Base-by-base conservation (phyloP, 1,140 invertebrate species). In the Maniola jurtina region DNA sequence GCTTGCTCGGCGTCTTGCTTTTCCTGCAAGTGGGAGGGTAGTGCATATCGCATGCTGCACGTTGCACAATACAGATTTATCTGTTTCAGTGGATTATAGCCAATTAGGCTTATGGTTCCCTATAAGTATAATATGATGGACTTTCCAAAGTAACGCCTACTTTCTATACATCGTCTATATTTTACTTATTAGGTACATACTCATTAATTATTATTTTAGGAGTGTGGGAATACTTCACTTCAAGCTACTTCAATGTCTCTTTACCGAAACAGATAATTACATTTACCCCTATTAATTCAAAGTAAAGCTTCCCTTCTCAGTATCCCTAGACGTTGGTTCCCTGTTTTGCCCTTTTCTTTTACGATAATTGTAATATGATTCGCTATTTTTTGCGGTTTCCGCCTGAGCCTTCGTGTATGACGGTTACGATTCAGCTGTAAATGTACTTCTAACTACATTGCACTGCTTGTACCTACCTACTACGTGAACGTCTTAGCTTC, bases 351-450 rank as follows among this genome's bases (percentile, higher is more conserved):
- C 73, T 79, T 78, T 77, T 68, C 72, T 76, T 79, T 77, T 79
- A 59, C 61, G 8, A 25, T 55, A 76, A 75, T 73, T 77, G 70
- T 81, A 76, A 77, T 70, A 62, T 68, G 73, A 78, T 84, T 88
- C 72, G 83, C 85, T 82, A 88, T 76, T 84, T 89, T 89, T 89
- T 90, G 86, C 86, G 86, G 88, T 89, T 90, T 89, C 84, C 84
- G 83, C 66, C 77, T 76, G 77, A 78, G 68, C 69, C 84, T 61
- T 75, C 70, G 77, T 79, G 86, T 88, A 84, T 86, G 83, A 88
- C 84, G 83, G 83, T 87, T 83, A 84, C 78, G 78, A 79, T 70
- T 82, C 76, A 83, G 81, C 75, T 84, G 72, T 61, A 77, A 82
- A 62, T 56, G n/a, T n/a, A n/a, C n/a, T n/a, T n/a, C n/a, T n/a